These are phyloP conservation scores for Corydoras maculifer DNA, from an alignment of 2,113 vertebrate species.

Conservation along the genomic window DNA sequence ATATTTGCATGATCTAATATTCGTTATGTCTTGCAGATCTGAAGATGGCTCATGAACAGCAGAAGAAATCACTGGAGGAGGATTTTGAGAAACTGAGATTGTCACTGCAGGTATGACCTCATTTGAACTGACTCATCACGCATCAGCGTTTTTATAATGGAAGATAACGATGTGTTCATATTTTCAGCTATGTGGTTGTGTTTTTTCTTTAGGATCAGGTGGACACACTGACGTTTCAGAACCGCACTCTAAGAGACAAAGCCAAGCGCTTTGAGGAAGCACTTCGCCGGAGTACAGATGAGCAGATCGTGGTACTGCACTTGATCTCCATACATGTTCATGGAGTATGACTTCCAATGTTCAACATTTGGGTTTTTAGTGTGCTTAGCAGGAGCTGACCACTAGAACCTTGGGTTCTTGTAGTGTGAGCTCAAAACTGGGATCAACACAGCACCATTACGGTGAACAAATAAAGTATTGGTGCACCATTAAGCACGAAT, in stretches of 20 bases:
- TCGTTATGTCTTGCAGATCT: conserved; percentile 64
- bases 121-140: not conserved
- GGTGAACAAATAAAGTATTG: too few species aligned
- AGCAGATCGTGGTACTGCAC: conserved; percentile 85
- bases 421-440: too few species aligned
- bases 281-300: conserved; percentile 83
- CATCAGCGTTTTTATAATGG: not conserved
- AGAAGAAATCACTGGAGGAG: conserved; percentile 83
- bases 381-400: too few species aligned
- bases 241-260: conserved; percentile 82
- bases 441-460: too few species aligned
- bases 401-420: too few species aligned
- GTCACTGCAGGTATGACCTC: conserved; percentile 77
- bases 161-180: too few species aligned
- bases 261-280: conserved; percentile 94
- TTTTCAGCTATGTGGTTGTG: not conserved
- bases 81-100: conserved; percentile 86
- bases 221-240: conserved; percentile 95
- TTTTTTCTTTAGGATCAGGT: conserved; percentile 81
- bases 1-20: too few species aligned
- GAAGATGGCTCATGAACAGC: conserved; percentile 78
- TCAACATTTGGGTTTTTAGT: too few species aligned
- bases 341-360: too few species aligned
- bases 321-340: too few species aligned
- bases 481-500: too few species aligned